Conservation (phyloP, 2,113 vertebrate species). For the Poecile atricapillus region DNA sequence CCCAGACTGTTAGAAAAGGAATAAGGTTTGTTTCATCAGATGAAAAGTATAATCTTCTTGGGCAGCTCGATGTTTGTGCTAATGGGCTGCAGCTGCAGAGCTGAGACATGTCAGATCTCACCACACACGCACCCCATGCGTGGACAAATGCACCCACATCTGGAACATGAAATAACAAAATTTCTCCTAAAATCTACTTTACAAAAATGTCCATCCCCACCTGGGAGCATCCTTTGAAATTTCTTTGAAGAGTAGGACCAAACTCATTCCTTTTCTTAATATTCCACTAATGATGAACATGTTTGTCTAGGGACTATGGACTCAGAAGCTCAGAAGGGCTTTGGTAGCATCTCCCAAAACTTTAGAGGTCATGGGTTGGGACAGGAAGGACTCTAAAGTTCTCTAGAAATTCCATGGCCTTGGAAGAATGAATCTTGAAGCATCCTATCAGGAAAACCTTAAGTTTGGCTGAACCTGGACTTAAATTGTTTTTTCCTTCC, state of each 20-base stretch:
- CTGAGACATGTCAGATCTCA: slow-evolving; percentile 20
- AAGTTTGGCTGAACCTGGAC: not conserved
- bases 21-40: not conserved
- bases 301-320: not conserved
- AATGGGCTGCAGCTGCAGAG: slow-evolving; percentile 58
- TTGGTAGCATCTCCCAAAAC: not conserved
- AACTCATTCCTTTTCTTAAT: not conserved
- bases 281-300: not conserved
- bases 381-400: not conserved
- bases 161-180: not conserved
- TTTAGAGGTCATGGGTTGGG: not conserved
- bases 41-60: not conserved
- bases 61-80: slow-evolving; percentile 3
- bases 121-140: not conserved
- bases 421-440: not conserved
- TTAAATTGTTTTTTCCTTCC: not conserved
- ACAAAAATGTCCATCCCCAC: not conserved
- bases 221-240: slow-evolving; percentile 50
- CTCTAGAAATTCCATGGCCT: not conserved
- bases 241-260: slow-evolving; percentile 4
- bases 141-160: not conserved
- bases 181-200: not conserved
- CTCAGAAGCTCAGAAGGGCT: not conserved
- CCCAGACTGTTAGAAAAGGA: not conserved
- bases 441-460: not conserved